Base-by-base conservation (phyloP, 1,140 invertebrate genomes). In the Meloidogyne floridensis region DNA sequence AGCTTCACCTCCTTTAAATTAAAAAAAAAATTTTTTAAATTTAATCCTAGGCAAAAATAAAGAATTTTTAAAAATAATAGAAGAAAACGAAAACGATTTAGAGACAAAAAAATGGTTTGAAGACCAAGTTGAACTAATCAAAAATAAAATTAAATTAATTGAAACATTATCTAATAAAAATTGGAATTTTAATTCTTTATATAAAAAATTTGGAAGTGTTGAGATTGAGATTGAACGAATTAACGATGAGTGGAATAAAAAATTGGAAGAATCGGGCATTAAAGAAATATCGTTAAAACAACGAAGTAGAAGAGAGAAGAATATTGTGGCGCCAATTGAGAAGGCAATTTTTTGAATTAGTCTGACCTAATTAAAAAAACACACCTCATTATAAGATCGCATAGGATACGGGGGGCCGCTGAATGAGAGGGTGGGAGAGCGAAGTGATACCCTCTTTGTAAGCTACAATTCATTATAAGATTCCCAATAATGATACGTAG, bases 171-270 rank as follows among this genome's bases (percentile, higher is more conserved):
- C 6, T 6, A n/a, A 59, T 65, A n/a, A 65, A n/a, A 18, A 8
- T 2, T 65, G 59, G 59, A 65, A 65, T 65, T 65, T 65, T 65
- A 65, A 65, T n/a, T n/a, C 59, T n/a, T n/a, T 65, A 65, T n/a
- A 18, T 65, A n/a, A 65, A n/a, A 65, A n/a, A 65, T 65, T 65
- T 65, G 59, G 59, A 13, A 65, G n/a, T 18, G 59, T n/a, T 18
- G n/a, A 65, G 8, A n/a, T n/a, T 6, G n/a, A n/a, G 7, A 65
- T n/a, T 65, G n/a, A 18, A 18, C 13, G n/a, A 65, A 65, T 65
- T n/a, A 65, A n/a, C n/a, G 59, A 65, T 65, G 59, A 65, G n/a
- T 65, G 59, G 59, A 65, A 65, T 65, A 65, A 65, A n/a, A 65
- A 7, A 1, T 65, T 65, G 15, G 59, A 65, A 65, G 59, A 65